Evolutionary conservation across 2,888 invertebrate species (phyloP).

Genomic region (Clitarchus hookeri): DNA sequence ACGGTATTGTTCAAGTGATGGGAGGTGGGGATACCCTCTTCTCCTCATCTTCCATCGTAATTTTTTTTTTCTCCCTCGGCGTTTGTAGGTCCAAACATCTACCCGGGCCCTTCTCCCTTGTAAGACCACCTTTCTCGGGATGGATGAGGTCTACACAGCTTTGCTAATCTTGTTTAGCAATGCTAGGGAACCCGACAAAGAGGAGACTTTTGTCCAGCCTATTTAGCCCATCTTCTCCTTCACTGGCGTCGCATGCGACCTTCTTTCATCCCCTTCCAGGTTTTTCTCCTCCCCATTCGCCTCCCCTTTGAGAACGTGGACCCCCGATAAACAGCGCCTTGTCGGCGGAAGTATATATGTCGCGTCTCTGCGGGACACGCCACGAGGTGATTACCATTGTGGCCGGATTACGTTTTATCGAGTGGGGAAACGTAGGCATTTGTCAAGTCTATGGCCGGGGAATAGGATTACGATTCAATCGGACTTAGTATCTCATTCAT

Average conservation of each 20-base stretch:
- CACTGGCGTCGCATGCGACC: neutral
- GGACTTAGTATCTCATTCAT: neutral
- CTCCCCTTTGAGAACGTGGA: neutral
- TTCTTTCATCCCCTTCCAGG: neutral
- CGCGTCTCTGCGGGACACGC: neutral
- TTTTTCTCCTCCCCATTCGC: too few relatives aligned
- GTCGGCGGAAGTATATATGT: neutral
- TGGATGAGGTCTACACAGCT: neutral
- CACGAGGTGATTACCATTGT: neutral
- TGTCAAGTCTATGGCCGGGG: neutral
- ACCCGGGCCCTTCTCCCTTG: neutral
- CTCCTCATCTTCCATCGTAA: neutral
- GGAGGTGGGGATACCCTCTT: neutral
- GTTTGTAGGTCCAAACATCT: neutral
- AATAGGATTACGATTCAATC: neutral
- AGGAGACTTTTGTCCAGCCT: neutral
- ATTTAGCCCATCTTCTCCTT: neutral
- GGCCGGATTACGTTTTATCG: neutral
- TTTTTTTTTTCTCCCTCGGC: neutral
- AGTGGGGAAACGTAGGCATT: constrained; percentile 11
- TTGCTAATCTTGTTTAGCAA: neutral
- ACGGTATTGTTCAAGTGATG: neutral
- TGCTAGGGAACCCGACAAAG: neutral
- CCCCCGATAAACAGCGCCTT: neutral
- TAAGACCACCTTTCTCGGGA: neutral